A percentile compares a stretch with the other conserved stretches of the same genome.
phyloP scores from a whole-genome alignment of 2,113 vertebrate species.

The Alligator mississippiensis region DNA sequence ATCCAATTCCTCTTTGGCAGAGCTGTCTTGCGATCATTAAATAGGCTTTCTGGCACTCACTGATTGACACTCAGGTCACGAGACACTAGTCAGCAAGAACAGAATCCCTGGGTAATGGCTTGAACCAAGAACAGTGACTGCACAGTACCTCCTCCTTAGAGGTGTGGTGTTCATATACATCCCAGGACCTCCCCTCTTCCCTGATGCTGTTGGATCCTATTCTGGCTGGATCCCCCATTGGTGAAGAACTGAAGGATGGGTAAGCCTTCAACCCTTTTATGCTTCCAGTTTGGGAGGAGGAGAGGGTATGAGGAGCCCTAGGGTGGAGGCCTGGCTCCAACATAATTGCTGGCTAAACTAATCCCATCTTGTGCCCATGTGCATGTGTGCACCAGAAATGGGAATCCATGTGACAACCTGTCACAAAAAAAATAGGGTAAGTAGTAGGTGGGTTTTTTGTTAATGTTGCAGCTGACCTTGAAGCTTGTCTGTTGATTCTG shows the following conservation, averaged over 20 bases:
- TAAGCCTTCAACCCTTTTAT: not conserved
- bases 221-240: rapidly evolving
- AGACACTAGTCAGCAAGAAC: rapidly evolving
- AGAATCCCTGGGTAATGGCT: not conserved
- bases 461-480: not conserved
- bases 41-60: not conserved
- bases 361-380: not conserved
- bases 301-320: not conserved
- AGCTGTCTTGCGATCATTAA: not conserved
- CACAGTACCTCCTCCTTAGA: not conserved
- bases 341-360: not conserved
- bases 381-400: not conserved
- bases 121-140: too few species aligned
- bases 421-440: not conserved
- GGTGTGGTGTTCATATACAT: not conserved
- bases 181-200: not conserved
- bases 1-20: not conserved
- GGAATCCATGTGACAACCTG: not conserved
- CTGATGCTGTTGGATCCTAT: not conserved
- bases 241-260: not conserved
- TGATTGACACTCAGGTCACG: not conserved
- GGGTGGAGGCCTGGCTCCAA: not conserved
- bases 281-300: not conserved
- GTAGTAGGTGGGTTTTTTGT: not conserved
- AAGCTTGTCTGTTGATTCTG: not conserved